phyloP scores from a whole-genome alignment of 2,888 invertebrate species.

The Chouioia cunea region DNA sequence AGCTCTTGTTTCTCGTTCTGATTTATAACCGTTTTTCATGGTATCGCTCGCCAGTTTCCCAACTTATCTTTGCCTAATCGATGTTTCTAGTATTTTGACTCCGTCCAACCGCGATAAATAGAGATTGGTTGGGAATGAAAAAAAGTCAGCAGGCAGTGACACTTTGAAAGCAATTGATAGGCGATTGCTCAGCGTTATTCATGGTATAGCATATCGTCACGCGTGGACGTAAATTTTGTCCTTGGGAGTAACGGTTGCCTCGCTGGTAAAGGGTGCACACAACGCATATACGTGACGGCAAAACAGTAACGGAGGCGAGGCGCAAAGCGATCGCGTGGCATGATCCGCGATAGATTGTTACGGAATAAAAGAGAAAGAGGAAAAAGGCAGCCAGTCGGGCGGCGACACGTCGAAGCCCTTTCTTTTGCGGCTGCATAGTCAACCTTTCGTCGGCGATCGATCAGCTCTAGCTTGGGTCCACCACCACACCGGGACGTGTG shows the following conservation, averaged over 20 bases:
- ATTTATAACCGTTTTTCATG: constrained; percentile 8
- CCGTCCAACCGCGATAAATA: neutral
- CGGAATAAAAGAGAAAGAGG: constrained; percentile 12
- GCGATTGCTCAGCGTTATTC: too few species aligned
- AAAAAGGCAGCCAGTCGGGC: too few species aligned
- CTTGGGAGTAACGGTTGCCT: too few species aligned
- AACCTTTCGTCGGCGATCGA: constrained; percentile 46
- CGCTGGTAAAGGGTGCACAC: too few species aligned
- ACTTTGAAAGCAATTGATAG: too few species aligned
- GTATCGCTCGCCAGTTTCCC: neutral
- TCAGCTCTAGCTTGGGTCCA: constrained; percentile 46
- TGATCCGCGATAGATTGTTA: constrained; percentile 50
- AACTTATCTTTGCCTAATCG: too few species aligned
- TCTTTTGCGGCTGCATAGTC: too few species aligned
- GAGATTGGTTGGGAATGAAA: constrained; percentile 1
- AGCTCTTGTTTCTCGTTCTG: constrained; percentile 1
- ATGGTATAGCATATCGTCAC: too few species aligned
- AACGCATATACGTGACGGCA: too few species aligned
- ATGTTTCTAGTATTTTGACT: too few species aligned
- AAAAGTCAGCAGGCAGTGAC: constrained; percentile 18
- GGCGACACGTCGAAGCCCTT: constrained; percentile 37
- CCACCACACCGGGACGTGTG: neutral
- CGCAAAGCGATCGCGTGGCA: constrained; percentile 53
- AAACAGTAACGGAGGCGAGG: too few species aligned
- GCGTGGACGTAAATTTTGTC: too few species aligned